phyloP scores from a whole-genome alignment of 2,113 vertebrate genomes.

The Mus pahari region DNA sequence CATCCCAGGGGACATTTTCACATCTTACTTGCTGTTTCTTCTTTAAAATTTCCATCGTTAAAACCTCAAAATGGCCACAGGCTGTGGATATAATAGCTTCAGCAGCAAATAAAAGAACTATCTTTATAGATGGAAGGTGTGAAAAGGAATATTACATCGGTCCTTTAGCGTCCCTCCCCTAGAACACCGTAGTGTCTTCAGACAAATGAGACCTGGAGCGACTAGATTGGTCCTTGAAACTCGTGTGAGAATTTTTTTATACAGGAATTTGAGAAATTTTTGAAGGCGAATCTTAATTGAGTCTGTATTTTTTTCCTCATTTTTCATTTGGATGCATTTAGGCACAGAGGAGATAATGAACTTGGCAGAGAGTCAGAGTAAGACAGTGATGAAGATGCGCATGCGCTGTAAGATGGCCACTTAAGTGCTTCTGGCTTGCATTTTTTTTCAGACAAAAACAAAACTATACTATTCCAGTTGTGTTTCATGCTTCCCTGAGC shows the following conservation, averaged over 20 bases:
- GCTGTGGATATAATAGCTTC: conserved; percentile 69
- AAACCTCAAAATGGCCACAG: conserved; percentile 64
- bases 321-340: conserved; percentile 56
- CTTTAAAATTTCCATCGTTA: conserved; percentile 70
- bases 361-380: conserved; percentile 24
- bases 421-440: conserved; percentile 38
- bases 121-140: conserved; percentile 69
- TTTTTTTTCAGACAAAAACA: conserved; percentile 68
- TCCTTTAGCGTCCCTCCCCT: conserved; percentile 30
- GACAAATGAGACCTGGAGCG: neutral
- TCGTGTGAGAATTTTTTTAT: conserved; percentile 16
- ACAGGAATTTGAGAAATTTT: conserved; percentile 30
- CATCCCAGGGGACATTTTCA: conserved; percentile 72
- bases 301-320: conserved; percentile 29
- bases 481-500: conserved; percentile 69
- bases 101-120: conserved; percentile 70
- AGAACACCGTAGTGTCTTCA: conserved; percentile 14
- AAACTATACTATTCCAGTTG: conserved; percentile 51
- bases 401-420: conserved; percentile 6
- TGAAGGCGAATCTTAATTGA: conserved; percentile 33
- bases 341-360: conserved; percentile 38
- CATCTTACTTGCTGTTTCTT: conserved; percentile 71
- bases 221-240: conserved; percentile 12
- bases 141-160: conserved; percentile 54
- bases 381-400: conserved; percentile 53